Percentiles rank a stretch among this genome's conserved stretches.
These are phyloP conservation scores for Hypercompe scribonia DNA, from an alignment of 2,888 invertebrate species.

Conservation along the genomic window DNA sequence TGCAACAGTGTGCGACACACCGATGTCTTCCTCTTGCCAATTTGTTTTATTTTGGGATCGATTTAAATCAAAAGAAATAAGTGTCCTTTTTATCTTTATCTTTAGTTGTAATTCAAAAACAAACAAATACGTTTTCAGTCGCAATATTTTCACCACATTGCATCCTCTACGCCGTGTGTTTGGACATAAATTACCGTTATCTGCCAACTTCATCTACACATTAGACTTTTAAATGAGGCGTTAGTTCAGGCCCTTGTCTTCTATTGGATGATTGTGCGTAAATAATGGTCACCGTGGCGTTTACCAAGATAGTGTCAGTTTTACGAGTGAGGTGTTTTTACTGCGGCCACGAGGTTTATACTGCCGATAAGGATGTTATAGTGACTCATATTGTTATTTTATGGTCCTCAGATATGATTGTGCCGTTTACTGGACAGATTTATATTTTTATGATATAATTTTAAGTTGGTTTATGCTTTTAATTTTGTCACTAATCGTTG, in stretches of 20 bases:
- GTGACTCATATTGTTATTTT: slow-evolving; percentile 12
- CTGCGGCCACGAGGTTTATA: slow-evolving; percentile 1
- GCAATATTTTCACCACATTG: not conserved
- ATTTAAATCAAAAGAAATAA: slow-evolving; percentile 45
- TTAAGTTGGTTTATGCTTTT: not conserved
- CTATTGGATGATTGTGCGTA: slow-evolving; percentile 15
- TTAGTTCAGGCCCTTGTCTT: slow-evolving; percentile 29
- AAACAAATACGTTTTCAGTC: not conserved
- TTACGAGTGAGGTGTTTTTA: slow-evolving; percentile 12
- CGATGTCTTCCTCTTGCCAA: slow-evolving; percentile 41
- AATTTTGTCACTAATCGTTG: not conserved
- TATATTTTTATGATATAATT: not conserved
- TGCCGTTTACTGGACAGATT: not conserved
- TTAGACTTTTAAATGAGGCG: slow-evolving; percentile 63
- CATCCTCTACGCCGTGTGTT: slow-evolving; percentile 33
- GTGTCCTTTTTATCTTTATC: not conserved
- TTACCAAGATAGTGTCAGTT: slow-evolving; percentile 19
- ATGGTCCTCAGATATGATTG: not conserved
- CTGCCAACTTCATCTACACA: slow-evolving; percentile 55
- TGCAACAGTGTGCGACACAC: slow-evolving; percentile 15
- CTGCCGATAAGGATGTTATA: slow-evolving; percentile 6
- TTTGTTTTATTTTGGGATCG: slow-evolving; percentile 34
- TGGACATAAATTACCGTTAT: slow-evolving; percentile 63
- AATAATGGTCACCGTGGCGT: slow-evolving; percentile 17
- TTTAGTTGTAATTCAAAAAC: not conserved